A percentile compares a stretch with the other conserved stretches of the same genome.
These are phyloP conservation scores for Ecliptopera silaceata DNA, from an alignment of 2,888 invertebrate species.

Conservation along the genomic window DNA sequence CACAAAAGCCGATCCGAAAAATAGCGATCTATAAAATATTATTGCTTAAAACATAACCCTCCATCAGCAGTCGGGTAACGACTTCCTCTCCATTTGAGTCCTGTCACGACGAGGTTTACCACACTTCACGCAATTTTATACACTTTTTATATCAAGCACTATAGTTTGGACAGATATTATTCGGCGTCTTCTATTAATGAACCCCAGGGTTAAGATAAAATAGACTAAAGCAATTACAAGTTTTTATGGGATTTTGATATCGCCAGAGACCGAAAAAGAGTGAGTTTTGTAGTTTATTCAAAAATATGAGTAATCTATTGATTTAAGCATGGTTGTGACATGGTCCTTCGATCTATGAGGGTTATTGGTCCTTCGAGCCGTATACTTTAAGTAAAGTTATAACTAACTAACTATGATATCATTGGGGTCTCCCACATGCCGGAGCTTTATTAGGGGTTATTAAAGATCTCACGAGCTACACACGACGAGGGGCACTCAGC, in stretches of 20 bases:
- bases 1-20: constrained; percentile 6
- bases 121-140: not conserved
- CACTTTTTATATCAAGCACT: not conserved
- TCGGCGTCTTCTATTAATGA: not conserved
- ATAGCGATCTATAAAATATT: constrained; percentile 14
- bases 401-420: too few relatives aligned
- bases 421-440: too few relatives aligned
- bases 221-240: not conserved
- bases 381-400: too few relatives aligned
- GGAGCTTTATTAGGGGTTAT: too few relatives aligned
- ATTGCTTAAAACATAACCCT: constrained; percentile 12
- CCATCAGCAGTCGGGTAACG: not conserved
- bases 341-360: not conserved
- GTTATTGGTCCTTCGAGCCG: constrained; percentile 7
- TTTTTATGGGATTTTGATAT: too few relatives aligned
- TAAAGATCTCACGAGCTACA: too few relatives aligned
- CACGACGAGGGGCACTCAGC: too few relatives aligned
- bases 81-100: not conserved
- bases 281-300: not conserved
- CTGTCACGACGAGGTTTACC: not conserved
- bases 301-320: too few relatives aligned
- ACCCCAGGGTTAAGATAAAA: not conserved
- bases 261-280: too few relatives aligned
- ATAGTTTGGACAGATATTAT: not conserved
- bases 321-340: too few relatives aligned